Percentiles rank a stretch among this genome's conserved stretches.
These are phyloP conservation scores for Steatocranus sp. DNA, from an alignment of 2,797 vertebrate species.

Conservation along the genomic window DNA sequence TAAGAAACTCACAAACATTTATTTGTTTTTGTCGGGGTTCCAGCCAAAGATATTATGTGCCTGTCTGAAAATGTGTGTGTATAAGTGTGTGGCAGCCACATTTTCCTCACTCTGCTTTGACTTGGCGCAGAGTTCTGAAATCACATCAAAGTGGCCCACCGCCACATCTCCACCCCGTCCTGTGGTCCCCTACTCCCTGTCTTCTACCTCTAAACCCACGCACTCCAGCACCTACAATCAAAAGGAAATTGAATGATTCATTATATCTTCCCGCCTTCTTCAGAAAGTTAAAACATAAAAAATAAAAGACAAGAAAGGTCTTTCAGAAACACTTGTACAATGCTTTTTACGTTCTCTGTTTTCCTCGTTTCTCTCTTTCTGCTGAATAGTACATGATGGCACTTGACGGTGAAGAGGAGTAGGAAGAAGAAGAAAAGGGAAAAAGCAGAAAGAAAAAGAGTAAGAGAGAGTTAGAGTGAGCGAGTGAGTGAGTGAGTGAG, in stretches of 20 bases:
- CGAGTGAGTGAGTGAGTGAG: background rate
- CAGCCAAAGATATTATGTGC: constrained; percentile 27
- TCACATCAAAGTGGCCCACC: constrained; percentile 69
- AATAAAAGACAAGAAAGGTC: constrained; percentile 69
- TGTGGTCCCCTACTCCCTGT: constrained; percentile 45
- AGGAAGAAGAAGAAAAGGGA: constrained; percentile 35
- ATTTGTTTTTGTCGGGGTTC: constrained; percentile 48
- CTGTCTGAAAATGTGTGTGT: constrained; percentile 1
- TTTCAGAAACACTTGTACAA: constrained; percentile 62
- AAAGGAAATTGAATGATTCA: constrained; percentile 79
- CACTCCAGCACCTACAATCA: constrained; percentile 68
- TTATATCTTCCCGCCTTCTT: constrained; percentile 62
- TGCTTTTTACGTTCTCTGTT: constrained; percentile 45
- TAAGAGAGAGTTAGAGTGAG: background rate
- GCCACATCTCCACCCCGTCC: constrained; percentile 40
- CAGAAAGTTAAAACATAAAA: constrained; percentile 73
- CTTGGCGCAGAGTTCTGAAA: constrained; percentile 62
- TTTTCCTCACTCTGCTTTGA: constrained; percentile 56
- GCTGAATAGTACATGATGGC: constrained; percentile 76
- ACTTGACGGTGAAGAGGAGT: constrained; percentile 52
- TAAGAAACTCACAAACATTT: constrained; percentile 27
- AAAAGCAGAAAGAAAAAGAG: constrained; percentile 32
- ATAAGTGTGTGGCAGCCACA: constrained; percentile 32
- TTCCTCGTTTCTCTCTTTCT: constrained; percentile 43
- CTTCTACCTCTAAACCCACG: constrained; percentile 62